Conservation (phyloP, 2,888 invertebrate species). For the Plagodis pulveraria region DNA sequence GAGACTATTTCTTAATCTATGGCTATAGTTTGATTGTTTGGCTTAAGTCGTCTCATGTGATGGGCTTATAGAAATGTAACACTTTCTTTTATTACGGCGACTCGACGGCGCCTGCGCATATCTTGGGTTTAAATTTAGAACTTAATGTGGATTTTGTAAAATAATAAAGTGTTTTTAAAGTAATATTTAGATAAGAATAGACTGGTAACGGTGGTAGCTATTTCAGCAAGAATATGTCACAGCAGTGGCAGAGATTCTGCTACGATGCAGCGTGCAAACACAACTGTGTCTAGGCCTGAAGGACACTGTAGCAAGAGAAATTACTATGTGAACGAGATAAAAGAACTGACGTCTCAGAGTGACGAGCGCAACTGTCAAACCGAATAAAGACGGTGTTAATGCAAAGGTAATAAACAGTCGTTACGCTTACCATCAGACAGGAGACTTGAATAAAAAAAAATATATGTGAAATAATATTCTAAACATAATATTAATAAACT, state of each 20-base stretch:
- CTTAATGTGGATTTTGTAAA: constrained; percentile 9
- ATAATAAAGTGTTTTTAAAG: not conserved
- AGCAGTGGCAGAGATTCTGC: too few species aligned
- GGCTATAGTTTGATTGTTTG: constrained; percentile 14
- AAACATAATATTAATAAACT: too few species aligned
- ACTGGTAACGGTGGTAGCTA: too few species aligned
- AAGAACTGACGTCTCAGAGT: too few species aligned
- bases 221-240: too few species aligned
- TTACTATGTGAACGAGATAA: too few species aligned
- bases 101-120: constrained; percentile 18
- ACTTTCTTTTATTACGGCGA: constrained; percentile 25
- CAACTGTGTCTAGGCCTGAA: not conserved
- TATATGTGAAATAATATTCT: too few species aligned
- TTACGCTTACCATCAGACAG: not conserved
- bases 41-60: constrained; percentile 12
- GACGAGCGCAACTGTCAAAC: too few species aligned
- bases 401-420: not conserved
- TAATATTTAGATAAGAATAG: not conserved
- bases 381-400: not conserved
- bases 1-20: too few species aligned
- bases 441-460: not conserved
- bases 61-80: constrained; percentile 18
- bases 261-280: too few species aligned
- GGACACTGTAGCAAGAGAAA: not conserved
- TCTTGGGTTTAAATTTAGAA: constrained; percentile 5